These are phyloP conservation scores for Serripes groenlandicus DNA, from an alignment of 2,888 invertebrate species.

Conservation along the genomic window DNA sequence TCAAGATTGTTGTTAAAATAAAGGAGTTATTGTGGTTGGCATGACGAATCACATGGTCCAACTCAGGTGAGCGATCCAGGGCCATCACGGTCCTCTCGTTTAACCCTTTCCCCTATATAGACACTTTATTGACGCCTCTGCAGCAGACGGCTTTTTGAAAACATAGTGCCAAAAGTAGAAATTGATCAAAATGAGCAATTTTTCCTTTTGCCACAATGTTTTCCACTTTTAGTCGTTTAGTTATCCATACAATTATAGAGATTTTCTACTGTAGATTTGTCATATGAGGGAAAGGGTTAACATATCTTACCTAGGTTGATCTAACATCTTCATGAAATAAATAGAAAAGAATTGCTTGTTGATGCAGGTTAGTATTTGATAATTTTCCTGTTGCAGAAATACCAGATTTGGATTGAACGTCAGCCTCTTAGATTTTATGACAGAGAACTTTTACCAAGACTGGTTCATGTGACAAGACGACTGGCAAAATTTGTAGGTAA, in stretches of 20 bases:
- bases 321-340: not conserved
- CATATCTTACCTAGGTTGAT: too few relatives aligned
- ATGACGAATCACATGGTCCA: too few relatives aligned
- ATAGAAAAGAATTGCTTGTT: not conserved
- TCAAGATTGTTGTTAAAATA: too few relatives aligned
- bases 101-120: not conserved
- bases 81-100: too few relatives aligned
- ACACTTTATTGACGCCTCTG: not conserved
- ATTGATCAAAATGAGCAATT: not conserved
- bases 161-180: not conserved
- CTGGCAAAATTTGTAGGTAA: slow-evolving; percentile 84
- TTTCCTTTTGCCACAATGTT: not conserved
- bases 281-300: not conserved
- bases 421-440: slow-evolving; percentile 85
- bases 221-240: not conserved
- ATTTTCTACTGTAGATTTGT: too few relatives aligned
- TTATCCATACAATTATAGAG: too few relatives aligned
- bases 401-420: slow-evolving; percentile 82
- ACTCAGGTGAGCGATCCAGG: too few relatives aligned
- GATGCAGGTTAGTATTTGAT: not conserved
- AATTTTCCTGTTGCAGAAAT: slow-evolving; percentile 72
- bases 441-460: slow-evolving; percentile 82
- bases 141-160: not conserved
- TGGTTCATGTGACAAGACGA: slow-evolving; percentile 81
- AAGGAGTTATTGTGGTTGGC: too few relatives aligned